Conservation (phyloP, 2,888 invertebrate genomes). For the Pomacea canaliculata region DNA sequence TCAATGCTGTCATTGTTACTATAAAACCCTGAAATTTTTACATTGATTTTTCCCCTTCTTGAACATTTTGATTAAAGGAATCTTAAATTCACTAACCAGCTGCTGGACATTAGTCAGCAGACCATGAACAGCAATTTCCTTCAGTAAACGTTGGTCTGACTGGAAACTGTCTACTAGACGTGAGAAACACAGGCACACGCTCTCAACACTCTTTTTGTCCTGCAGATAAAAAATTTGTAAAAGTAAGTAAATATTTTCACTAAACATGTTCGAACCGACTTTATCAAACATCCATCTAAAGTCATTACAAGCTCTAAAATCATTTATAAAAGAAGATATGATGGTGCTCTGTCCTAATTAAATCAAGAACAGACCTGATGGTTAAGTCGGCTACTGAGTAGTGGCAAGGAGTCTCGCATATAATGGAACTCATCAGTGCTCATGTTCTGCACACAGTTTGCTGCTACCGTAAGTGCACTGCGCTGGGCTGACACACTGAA, state of each 20-base stretch:
- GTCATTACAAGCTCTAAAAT: no score
- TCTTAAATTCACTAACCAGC: constrained; percentile 74
- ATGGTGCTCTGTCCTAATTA: no score
- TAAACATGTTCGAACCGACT: no score
- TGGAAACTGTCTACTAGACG: constrained; percentile 97
- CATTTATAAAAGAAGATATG: no score
- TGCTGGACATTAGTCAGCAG: constrained; percentile 93
- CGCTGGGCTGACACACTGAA: constrained; percentile 98
- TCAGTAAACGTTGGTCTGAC: constrained; percentile 87
- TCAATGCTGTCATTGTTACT: no score
- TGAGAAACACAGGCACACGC: constrained; percentile 95
- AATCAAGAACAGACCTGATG: constrained; percentile 69
- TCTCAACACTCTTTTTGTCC: constrained; percentile 98
- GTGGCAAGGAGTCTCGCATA: constrained; percentile 87
- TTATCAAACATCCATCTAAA: no score
- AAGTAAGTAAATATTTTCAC: neutral
- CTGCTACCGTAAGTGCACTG: constrained; percentile 94
- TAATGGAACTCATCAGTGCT: constrained; percentile 94
- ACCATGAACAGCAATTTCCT: constrained; percentile 91
- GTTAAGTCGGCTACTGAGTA: constrained; percentile 80
- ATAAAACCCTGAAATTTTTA: no score
- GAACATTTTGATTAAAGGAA: no score
- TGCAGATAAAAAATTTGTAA: constrained; percentile 70
- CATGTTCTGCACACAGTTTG: constrained; percentile 96
- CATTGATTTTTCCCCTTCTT: no score